phyloP scores from a whole-genome alignment of 1,140 invertebrate genomes.

The Episyrphus balteatus region DNA sequence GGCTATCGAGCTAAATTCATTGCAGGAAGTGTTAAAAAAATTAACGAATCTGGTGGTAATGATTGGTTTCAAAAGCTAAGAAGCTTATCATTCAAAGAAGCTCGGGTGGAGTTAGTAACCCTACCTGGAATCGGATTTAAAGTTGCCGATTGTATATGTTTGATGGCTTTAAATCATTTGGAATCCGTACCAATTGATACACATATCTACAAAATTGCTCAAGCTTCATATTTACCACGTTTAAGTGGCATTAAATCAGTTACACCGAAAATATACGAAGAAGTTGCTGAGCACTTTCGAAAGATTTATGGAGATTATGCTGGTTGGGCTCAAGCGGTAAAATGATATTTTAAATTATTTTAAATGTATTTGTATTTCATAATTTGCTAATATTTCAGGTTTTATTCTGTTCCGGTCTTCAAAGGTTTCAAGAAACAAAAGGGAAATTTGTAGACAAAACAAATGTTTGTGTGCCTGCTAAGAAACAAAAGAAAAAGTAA shows the following conservation, averaged over 20 bases:
- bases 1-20: slow-evolving; percentile 89
- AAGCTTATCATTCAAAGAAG: slow-evolving; percentile 56
- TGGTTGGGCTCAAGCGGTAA: slow-evolving; percentile 92
- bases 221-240: slow-evolving; percentile 69
- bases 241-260: slow-evolving; percentile 66
- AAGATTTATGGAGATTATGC: slow-evolving; percentile 74
- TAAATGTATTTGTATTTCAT: not conserved
- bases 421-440: too few relatives aligned
- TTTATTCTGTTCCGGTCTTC: too few relatives aligned
- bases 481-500: too few relatives aligned
- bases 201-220: slow-evolving; percentile 89
- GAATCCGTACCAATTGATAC: slow-evolving; percentile 91
- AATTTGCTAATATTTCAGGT: too few relatives aligned
- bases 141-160: slow-evolving; percentile 95
- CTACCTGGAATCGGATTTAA: slow-evolving; percentile 82
- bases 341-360: slow-evolving; percentile 6
- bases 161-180: slow-evolving; percentile 89
- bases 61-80: slow-evolving; percentile 62
- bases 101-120: slow-evolving; percentile 60
- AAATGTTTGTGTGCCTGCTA: too few relatives aligned
- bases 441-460: too few relatives aligned
- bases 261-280: slow-evolving; percentile 70
- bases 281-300: slow-evolving; percentile 75
- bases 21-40: slow-evolving; percentile 54
- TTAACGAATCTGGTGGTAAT: slow-evolving; percentile 53